Conservation (phyloP, 2,113 vertebrate genomes). For the Orcinus orca region DNA sequence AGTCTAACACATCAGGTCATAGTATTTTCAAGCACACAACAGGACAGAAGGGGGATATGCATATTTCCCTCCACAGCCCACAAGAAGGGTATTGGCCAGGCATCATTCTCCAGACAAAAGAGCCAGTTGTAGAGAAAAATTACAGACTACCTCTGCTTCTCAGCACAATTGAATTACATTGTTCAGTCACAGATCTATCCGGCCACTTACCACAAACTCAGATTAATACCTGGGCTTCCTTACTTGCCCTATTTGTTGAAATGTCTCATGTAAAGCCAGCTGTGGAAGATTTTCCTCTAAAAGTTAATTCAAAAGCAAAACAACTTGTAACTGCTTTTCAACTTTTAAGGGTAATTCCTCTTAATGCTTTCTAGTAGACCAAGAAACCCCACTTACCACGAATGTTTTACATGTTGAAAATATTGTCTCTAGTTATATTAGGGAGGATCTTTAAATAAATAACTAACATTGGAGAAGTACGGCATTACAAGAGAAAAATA, state of each 20-base stretch:
- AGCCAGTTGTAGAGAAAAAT: constrained; percentile 1
- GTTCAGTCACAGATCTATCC: neutral
- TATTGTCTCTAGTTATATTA: neutral
- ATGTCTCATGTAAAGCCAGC: neutral
- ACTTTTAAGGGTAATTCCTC: neutral
- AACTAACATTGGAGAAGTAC: neutral
- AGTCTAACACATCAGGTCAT: neutral
- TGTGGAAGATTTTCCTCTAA: neutral
- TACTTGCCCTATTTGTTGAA: neutral
- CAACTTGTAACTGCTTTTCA: neutral
- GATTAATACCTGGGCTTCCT: neutral
- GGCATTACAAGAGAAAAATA: neutral
- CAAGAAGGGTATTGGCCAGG: neutral
- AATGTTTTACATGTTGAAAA: neutral
- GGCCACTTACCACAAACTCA: neutral
- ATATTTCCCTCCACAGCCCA: neutral
- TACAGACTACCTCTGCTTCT: neutral
- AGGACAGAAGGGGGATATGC: neutral
- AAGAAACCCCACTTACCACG: neutral
- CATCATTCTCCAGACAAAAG: neutral
- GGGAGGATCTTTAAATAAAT: neutral
- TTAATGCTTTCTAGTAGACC: neutral
- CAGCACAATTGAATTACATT: neutral
- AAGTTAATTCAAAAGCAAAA: constrained; percentile 17
- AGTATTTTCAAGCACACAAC: neutral